A percentile compares a stretch with the other conserved stretches of the same genome.
These are phyloP conservation scores for Aradus depressus DNA, from an alignment of 2,888 invertebrate genomes.

Conservation along the genomic window DNA sequence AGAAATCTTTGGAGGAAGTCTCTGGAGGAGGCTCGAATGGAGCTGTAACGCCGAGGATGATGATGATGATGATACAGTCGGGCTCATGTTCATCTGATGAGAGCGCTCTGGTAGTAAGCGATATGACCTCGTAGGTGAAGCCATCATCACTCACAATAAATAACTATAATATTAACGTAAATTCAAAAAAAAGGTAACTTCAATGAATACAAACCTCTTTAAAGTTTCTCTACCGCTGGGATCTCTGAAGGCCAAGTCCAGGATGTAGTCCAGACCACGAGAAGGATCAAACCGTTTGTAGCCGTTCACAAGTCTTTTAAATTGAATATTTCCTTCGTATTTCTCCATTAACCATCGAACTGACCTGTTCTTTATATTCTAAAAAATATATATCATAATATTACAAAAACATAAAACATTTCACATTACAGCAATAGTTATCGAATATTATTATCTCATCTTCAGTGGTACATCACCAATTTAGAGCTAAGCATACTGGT, in stretches of 20 bases:
- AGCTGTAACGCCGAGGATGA: too few relatives aligned
- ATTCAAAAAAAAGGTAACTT: too few relatives aligned
- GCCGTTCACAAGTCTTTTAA: slow-evolving; percentile 51
- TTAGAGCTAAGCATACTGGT: too few relatives aligned
- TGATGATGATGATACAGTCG: too few relatives aligned
- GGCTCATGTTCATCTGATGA: too few relatives aligned
- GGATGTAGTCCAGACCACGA: slow-evolving; percentile 71
- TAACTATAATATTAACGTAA: not conserved
- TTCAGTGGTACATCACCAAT: too few relatives aligned
- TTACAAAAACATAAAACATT: not conserved
- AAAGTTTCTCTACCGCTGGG: slow-evolving; percentile 39
- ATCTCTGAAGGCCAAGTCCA: slow-evolving; percentile 56
- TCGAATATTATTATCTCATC: not conserved
- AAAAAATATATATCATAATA: slow-evolving; percentile 25
- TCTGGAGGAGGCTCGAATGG: too few relatives aligned
- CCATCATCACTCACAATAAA: not conserved
- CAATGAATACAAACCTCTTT: too few relatives aligned
- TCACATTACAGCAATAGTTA: too few relatives aligned
- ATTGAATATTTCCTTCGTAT: slow-evolving; percentile 44
- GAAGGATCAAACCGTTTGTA: slow-evolving; percentile 70
- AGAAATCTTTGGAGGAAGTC: too few relatives aligned
- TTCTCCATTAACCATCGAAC: slow-evolving; percentile 41
- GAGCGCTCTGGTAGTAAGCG: too few relatives aligned
- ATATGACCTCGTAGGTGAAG: too few relatives aligned
- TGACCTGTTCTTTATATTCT: slow-evolving; percentile 44